These are phyloP conservation scores for Eurystomus gularis DNA, from an alignment of 2,113 vertebrate genomes.

Conservation along the genomic window DNA sequence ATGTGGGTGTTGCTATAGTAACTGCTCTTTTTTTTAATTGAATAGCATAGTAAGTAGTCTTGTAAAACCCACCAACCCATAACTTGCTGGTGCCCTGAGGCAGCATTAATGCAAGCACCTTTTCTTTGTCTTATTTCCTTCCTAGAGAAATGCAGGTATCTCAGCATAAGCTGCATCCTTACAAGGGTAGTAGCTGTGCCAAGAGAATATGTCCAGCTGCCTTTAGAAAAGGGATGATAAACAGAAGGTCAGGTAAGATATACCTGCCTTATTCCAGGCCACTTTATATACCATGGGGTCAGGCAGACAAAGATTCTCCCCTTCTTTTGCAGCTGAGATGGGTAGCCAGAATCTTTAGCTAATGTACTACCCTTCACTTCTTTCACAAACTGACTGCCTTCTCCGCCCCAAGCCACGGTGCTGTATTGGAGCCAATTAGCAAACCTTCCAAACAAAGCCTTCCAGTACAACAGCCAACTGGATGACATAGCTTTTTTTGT, in stretches of 20 bases:
- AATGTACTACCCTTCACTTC: background rate
- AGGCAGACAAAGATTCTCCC: background rate
- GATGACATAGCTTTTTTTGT: background rate
- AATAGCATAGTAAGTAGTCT: conserved; percentile 79
- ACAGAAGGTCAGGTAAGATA: background rate
- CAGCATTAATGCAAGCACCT: conserved; percentile 75
- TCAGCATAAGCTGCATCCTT: conserved; percentile 22
- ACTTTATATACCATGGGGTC: background rate
- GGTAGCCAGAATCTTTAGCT: background rate
- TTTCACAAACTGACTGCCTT: too few species aligned
- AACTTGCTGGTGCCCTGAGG: conserved; percentile 73
- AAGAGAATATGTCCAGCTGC: background rate
- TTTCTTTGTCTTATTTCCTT: conserved; percentile 72
- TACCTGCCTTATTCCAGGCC: background rate
- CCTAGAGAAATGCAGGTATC: conserved; percentile 43
- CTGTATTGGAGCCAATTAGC: background rate
- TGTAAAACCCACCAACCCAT: conserved; percentile 81
- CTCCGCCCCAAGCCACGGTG: background rate
- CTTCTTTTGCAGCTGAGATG: background rate
- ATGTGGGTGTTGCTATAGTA: conserved; percentile 78
- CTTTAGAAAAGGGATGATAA: background rate
- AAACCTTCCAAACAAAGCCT: background rate
- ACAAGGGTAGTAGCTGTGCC: background rate
- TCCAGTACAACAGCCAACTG: background rate
- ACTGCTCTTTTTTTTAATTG: conserved; percentile 75